Evolutionary conservation across 2,113 vertebrate species (phyloP).

Genomic region (Apaloderma vittatum): DNA sequence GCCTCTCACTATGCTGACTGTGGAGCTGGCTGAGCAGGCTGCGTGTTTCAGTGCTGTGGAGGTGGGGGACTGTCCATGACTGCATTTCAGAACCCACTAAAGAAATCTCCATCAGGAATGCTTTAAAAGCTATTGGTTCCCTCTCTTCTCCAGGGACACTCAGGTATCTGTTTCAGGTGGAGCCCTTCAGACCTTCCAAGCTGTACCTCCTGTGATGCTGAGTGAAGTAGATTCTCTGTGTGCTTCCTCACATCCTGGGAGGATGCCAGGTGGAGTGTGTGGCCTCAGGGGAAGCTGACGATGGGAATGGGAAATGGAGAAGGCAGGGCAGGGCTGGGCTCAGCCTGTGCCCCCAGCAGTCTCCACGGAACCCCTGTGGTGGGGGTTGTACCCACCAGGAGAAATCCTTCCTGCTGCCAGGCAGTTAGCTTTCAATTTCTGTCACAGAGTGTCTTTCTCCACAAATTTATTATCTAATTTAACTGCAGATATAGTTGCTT

Average conservation of each 20-base stretch:
- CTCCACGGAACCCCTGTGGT: background rate
- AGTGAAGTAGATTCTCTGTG: background rate
- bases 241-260: background rate
- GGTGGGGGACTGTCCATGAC: background rate
- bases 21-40: background rate
- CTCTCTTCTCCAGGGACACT: accelerated
- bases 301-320: no score
- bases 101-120: background rate
- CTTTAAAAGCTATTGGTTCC: background rate
- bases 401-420: background rate
- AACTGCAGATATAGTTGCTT: background rate
- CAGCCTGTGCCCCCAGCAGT: background rate
- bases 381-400: background rate
- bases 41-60: background rate
- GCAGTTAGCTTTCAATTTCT: conserved; percentile 31
- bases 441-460: background rate
- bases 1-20: accelerated
- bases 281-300: no score
- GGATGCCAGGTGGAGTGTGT: no score
- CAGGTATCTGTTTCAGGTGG: background rate
- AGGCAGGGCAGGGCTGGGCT: no score
- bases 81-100: background rate
- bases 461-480: conserved; percentile 28
- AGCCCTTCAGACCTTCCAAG: background rate
- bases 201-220: background rate